Evolutionary conservation across 2,797 vertebrate genomes (phyloP).

Genomic region (Sebastes itinus): DNA sequence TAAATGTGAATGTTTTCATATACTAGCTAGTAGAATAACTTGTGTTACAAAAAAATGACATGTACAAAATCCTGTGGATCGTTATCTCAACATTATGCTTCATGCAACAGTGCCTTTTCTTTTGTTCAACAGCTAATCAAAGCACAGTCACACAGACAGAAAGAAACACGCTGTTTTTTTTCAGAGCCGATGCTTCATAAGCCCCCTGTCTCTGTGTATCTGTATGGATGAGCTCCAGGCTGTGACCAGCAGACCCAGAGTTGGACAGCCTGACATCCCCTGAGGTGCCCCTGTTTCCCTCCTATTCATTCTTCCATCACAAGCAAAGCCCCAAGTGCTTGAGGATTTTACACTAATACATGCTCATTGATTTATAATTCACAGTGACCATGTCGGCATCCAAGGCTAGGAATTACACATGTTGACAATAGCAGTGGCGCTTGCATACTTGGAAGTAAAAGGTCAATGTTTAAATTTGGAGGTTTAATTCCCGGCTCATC

Average conservation of each 20-base stretch:
- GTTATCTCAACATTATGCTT: neutral
- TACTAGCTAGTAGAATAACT: neutral
- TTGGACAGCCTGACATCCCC: conserved; percentile 58
- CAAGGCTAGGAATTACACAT: conserved; percentile 73
- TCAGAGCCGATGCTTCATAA: conserved; percentile 17
- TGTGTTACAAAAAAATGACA: neutral
- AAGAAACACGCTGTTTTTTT: neutral
- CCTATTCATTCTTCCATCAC: conserved; percentile 57
- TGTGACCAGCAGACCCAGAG: conserved; percentile 48
- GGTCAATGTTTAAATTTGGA: conserved; percentile 75
- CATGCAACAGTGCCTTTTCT: neutral
- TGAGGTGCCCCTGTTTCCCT: conserved; percentile 40
- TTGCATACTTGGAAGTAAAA: conserved; percentile 73
- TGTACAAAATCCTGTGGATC: neutral
- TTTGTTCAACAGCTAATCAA: conserved; percentile 9
- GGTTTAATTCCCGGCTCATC: conserved; percentile 56
- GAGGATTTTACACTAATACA: conserved; percentile 69
- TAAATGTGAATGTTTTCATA: neutral
- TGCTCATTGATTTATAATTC: conserved; percentile 81
- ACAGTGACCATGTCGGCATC: conserved; percentile 46
- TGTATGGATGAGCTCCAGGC: conserved; percentile 50
- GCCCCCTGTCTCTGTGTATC: conserved; percentile 33
- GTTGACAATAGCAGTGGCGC: conserved; percentile 67
- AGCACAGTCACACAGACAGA: conserved; percentile 11
- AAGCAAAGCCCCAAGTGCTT: conserved; percentile 56